These are phyloP conservation scores for Orchesellides sinensis DNA, from an alignment of 2,888 invertebrate genomes.

Conservation along the genomic window DNA sequence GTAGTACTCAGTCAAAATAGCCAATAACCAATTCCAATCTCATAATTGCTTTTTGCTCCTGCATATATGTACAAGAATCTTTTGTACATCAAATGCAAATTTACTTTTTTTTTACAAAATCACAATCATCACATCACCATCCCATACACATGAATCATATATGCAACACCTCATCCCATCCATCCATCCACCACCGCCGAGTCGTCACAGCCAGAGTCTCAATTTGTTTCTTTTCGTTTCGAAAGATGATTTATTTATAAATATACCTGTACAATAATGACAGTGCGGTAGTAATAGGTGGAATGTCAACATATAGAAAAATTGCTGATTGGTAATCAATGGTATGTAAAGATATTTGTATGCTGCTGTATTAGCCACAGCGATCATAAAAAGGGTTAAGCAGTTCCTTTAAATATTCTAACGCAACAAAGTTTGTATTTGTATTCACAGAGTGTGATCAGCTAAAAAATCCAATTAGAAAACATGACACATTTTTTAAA, in stretches of 20 bases:
- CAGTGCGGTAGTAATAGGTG: background rate
- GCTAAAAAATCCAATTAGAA: too few species aligned
- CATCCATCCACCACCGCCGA: slow-evolving; percentile 18
- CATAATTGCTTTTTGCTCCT: slow-evolving; percentile 43
- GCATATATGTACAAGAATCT: slow-evolving; percentile 2
- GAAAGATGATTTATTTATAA: slow-evolving; percentile 62
- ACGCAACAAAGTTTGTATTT: too few species aligned
- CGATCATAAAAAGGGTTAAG: too few species aligned
- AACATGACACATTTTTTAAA: slow-evolving; percentile 21
- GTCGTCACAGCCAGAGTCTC: background rate
- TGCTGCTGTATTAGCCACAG: too few species aligned
- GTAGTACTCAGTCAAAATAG: slow-evolving; percentile 30
- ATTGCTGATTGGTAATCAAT: slow-evolving; percentile 7
- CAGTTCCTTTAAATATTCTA: too few species aligned
- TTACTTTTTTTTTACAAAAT: slow-evolving; percentile 32
- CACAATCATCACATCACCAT: slow-evolving; percentile 27
- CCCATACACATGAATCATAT: slow-evolving; percentile 49
- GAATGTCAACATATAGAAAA: background rate
- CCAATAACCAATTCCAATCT: slow-evolving; percentile 53
- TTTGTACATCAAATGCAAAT: slow-evolving; percentile 40
- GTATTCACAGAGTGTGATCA: too few species aligned
- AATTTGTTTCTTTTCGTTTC: slow-evolving; percentile 14
- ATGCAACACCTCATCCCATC: slow-evolving; percentile 53
- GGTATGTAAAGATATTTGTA: too few species aligned
- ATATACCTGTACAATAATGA: slow-evolving; percentile 8